A percentile compares a stretch with the other conserved stretches of the same genome.
These are phyloP conservation scores for Phalacrocorax brasilianus DNA, from an alignment of 2,113 vertebrate genomes.

Conservation along the genomic window DNA sequence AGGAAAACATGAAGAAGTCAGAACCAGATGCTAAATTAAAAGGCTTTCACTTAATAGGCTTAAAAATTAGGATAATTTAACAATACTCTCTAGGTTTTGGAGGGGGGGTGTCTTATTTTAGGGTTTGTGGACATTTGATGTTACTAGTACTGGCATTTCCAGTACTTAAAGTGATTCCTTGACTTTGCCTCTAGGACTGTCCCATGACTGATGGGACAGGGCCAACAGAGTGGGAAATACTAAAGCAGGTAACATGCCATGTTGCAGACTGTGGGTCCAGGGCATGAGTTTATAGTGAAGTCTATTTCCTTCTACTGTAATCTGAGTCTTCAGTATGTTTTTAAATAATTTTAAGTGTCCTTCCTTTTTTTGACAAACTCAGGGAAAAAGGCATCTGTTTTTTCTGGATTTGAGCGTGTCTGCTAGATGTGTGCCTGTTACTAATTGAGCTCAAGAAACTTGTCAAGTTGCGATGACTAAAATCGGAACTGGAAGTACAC, in stretches of 20 bases:
- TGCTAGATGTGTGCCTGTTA: neutral
- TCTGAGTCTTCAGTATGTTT: neutral
- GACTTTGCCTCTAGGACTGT: neutral
- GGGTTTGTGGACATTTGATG: neutral
- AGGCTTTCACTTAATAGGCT: neutral
- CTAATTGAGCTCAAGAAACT: constrained; percentile 2
- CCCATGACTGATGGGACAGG: neutral
- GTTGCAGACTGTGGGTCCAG: neutral
- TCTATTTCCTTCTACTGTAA: neutral
- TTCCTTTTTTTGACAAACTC: neutral
- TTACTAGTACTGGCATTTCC: neutral
- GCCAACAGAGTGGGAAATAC: neutral
- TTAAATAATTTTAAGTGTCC: neutral
- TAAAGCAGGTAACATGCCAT: neutral
- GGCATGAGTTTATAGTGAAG: neutral
- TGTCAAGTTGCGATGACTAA: neutral
- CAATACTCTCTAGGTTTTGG: neutral
- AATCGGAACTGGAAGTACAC: constrained; percentile 28
- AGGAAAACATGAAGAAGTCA: neutral
- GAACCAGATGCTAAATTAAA: constrained; percentile 10
- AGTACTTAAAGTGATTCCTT: neutral
- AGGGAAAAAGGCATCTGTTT: accelerated
- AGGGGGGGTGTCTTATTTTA: neutral
- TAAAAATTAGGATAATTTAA: neutral
- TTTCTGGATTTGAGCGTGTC: neutral